Percentiles rank a stretch among this genome's conserved stretches.
These are phyloP conservation scores for Gonocerus acuteangulatus DNA, from an alignment of 2,888 invertebrate genomes.

Conservation along the genomic window DNA sequence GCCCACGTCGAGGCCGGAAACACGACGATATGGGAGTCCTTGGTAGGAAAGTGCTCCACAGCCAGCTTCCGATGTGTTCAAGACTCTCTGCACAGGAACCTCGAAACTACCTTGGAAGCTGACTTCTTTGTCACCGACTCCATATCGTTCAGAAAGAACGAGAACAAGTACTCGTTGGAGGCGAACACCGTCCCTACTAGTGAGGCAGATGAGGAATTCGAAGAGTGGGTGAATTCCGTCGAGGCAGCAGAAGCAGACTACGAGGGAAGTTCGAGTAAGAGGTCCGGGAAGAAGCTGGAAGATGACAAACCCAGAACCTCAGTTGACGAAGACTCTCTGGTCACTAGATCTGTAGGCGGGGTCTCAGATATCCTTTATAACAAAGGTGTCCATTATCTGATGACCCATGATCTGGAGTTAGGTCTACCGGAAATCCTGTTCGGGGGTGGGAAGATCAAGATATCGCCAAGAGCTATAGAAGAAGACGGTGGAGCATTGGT, in stretches of 20 bases:
- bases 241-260: conserved; percentile 33
- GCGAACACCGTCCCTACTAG: conserved; percentile 45
- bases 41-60: conserved; percentile 10
- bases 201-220: conserved; percentile 42
- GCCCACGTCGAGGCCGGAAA: background rate
- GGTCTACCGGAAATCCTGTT: conserved; percentile 64
- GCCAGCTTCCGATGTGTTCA: conserved; percentile 21
- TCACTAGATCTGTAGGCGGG: conserved; percentile 54
- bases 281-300: conserved; percentile 2
- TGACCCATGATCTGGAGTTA: conserved; percentile 68
- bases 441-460: conserved; percentile 61
- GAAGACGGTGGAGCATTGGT: conserved; percentile 62
- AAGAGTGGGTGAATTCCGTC: conserved; percentile 36
- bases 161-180: conserved; percentile 50
- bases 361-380: conserved; percentile 63
- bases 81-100: conserved; percentile 40
- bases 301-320: background rate
- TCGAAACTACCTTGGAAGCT: conserved; percentile 59
- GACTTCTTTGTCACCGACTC: conserved; percentile 61
- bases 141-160: conserved; percentile 57
- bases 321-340: background rate
- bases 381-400: conserved; percentile 63
- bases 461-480: conserved; percentile 65
- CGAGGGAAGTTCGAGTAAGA: conserved; percentile 16
- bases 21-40: conserved; percentile 5